A percentile compares a stretch with the other conserved stretches of the same genome.
These are phyloP conservation scores for Anguilla megastoma DNA, from an alignment of 2,797 vertebrate genomes.

Conservation along the genomic window DNA sequence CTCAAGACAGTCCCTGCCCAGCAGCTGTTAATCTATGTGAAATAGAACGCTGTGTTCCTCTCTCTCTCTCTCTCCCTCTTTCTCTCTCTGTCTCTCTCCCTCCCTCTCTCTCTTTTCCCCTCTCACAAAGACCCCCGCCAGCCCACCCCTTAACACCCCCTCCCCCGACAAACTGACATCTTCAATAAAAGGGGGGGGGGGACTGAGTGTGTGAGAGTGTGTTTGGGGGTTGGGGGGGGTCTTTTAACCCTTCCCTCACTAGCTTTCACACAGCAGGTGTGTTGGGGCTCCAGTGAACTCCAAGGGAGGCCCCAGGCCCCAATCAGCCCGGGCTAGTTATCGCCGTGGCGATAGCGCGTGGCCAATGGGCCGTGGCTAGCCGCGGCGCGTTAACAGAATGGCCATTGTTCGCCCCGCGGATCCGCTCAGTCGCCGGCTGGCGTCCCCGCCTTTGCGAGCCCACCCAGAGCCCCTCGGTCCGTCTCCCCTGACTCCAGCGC, in stretches of 20 bases:
- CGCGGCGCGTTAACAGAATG: conserved; percentile 37
- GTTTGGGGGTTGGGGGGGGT: conserved; percentile 35
- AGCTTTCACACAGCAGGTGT: conserved; percentile 37
- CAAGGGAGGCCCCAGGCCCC: conserved; percentile 38
- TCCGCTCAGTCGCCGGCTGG: neutral
- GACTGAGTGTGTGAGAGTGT: conserved; percentile 40
- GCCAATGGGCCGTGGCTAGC: conserved; percentile 58
- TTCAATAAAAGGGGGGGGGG: conserved; percentile 59
- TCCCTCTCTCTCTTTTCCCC: conserved; percentile 40
- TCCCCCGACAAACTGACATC: conserved; percentile 67
- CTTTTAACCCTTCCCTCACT: conserved; percentile 35
- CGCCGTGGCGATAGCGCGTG: conserved; percentile 43
- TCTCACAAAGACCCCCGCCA: conserved; percentile 73
- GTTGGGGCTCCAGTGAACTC: conserved; percentile 34
- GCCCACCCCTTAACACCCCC: conserved; percentile 69
- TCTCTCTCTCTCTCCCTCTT: conserved; percentile 45
- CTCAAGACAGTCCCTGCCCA: conserved; percentile 65
- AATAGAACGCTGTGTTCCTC: conserved; percentile 69
- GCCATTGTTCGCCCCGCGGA: conserved; percentile 24
- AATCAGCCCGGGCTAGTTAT: conserved; percentile 31
- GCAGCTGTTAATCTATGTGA: conserved; percentile 74
- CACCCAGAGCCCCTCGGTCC: neutral
- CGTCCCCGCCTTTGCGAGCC: neutral
- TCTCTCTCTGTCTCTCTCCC: conserved; percentile 29
- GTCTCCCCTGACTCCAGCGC: neutral